Percentiles rank a stretch among this genome's conserved stretches.
Evolutionary conservation across 2,797 vertebrate species (phyloP).

Genomic region (Cyclura pinguis): DNA sequence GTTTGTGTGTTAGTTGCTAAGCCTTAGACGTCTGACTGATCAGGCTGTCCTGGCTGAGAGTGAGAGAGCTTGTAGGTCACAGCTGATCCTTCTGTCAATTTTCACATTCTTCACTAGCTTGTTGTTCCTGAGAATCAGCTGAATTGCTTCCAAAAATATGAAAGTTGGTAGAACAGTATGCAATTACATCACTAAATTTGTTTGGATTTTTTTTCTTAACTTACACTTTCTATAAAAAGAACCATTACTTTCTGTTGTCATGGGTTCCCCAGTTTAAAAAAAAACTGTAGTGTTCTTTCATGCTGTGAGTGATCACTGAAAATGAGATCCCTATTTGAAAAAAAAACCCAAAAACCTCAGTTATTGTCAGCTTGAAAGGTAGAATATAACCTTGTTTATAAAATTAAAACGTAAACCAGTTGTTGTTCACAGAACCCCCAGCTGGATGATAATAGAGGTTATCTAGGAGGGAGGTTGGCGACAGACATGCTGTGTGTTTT

Average conservation of each 20-base stretch:
- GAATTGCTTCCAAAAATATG: background rate
- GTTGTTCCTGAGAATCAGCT: background rate
- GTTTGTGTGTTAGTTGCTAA: background rate
- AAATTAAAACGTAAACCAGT: background rate
- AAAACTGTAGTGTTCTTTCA: background rate
- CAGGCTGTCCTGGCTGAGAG: background rate
- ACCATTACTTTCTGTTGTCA: background rate
- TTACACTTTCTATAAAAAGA: too few relatives aligned
- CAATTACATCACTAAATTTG: too few relatives aligned
- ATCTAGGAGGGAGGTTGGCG: background rate
- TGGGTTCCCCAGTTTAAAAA: background rate
- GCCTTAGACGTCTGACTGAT: background rate
- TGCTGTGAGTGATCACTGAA: background rate
- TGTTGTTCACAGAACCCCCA: background rate
- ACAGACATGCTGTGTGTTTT: background rate
- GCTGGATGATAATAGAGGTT: too few relatives aligned
- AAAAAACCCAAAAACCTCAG: too few relatives aligned
- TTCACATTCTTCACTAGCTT: background rate
- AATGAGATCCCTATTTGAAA: background rate
- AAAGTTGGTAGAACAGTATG: background rate
- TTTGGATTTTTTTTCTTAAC: too few relatives aligned
- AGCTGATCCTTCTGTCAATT: background rate
- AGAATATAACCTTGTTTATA: background rate
- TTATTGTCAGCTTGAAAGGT: background rate
- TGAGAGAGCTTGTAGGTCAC: background rate